These are phyloP conservation scores for Caenorhabditis uteleia DNA, from an alignment of 2,888 invertebrate genomes.

Conservation along the genomic window DNA sequence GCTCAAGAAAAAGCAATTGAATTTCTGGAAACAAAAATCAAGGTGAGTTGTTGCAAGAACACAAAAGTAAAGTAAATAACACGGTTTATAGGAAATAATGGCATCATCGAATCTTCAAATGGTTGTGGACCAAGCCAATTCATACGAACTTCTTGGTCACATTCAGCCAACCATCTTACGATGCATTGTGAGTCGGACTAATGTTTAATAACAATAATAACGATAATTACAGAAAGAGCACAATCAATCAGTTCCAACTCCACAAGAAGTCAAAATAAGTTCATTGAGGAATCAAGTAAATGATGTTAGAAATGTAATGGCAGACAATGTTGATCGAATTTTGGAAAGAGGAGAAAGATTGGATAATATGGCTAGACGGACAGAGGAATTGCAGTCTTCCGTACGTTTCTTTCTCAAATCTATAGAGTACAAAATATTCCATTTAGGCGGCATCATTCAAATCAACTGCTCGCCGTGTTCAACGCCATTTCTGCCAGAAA, in stretches of 20 bases:
- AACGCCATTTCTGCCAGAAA: slow-evolving; percentile 62
- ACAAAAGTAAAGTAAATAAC: background rate
- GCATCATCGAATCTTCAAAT: slow-evolving; percentile 30
- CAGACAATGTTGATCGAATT: slow-evolving; percentile 62
- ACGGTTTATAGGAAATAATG: slow-evolving; percentile 9
- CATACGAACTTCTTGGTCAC: slow-evolving; percentile 22
- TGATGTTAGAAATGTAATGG: slow-evolving; percentile 51
- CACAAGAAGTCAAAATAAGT: slow-evolving; percentile 25
- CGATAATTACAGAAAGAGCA: slow-evolving; percentile 29
- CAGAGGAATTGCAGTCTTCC: slow-evolving; percentile 54
- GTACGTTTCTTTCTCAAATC: slow-evolving; percentile 42
- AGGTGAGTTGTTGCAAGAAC: background rate
- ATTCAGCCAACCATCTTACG: slow-evolving; percentile 32
- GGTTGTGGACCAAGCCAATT: slow-evolving; percentile 23
- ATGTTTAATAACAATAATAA: background rate
- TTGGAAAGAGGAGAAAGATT: slow-evolving; percentile 66
- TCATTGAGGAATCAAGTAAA: slow-evolving; percentile 34
- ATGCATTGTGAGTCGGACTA: slow-evolving; percentile 19
- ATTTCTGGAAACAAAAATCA: slow-evolving; percentile 35
- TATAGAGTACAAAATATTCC: background rate
- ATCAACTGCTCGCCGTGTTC: slow-evolving; percentile 63
- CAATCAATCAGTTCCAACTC: slow-evolving; percentile 19
- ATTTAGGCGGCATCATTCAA: slow-evolving; percentile 59
- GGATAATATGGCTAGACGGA: slow-evolving; percentile 60
- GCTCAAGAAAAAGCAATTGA: slow-evolving; percentile 15